Evolutionary conservation across 2,113 vertebrate species (phyloP).

Genomic region (Ageneiosus marmoratus): DNA sequence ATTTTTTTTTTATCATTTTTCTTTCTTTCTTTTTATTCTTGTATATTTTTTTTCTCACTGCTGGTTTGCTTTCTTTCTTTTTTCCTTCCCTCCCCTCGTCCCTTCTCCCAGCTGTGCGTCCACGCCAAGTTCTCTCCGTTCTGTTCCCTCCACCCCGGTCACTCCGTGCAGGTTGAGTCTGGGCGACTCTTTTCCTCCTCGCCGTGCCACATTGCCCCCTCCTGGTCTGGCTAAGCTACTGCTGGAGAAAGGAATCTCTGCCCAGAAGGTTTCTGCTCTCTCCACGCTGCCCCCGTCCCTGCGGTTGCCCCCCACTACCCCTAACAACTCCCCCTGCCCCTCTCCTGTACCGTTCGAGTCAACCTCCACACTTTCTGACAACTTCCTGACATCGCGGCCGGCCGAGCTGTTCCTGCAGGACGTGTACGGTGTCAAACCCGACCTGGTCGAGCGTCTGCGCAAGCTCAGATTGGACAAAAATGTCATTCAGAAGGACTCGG

Average conservation of each 20-base stretch:
- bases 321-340: conserved; percentile 71
- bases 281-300: conserved; percentile 59
- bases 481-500: conserved; percentile 69
- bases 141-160: conserved; percentile 77
- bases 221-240: conserved; percentile 84
- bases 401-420: conserved; percentile 94
- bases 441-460: conserved; percentile 85
- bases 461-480: conserved; percentile 83
- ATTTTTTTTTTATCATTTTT: too few relatives aligned
- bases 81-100: neutral
- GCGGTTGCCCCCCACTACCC: conserved; percentile 63
- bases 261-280: conserved; percentile 75
- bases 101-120: conserved; percentile 51
- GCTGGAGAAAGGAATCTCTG: conserved; percentile 92
- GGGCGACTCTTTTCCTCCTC: conserved; percentile 82
- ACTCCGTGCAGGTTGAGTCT: conserved; percentile 81
- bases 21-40: too few relatives aligned
- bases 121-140: conserved; percentile 77
- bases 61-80: neutral
- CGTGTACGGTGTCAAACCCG: conserved; percentile 83
- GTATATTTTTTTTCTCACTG: too few relatives aligned
- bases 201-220: conserved; percentile 72
- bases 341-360: conserved; percentile 78
- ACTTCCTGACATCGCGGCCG: conserved; percentile 92
- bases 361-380: conserved; percentile 78